Percentiles rank a stretch among this genome's conserved stretches.
These are phyloP conservation scores for Argyrosomus japonicus DNA, from an alignment of 2,113 vertebrate species.

Conservation along the genomic window DNA sequence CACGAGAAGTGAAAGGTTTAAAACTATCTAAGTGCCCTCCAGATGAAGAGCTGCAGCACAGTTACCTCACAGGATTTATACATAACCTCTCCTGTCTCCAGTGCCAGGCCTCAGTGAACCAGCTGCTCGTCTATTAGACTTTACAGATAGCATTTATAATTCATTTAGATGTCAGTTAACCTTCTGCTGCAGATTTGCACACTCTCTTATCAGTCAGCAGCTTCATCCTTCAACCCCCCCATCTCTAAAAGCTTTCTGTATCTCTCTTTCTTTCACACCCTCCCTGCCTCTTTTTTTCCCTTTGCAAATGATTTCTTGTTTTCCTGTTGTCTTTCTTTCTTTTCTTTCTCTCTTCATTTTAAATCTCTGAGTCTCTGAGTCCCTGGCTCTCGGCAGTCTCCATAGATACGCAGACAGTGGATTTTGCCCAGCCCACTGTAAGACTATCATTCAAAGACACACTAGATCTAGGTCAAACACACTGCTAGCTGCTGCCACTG, in stretches of 20 bases:
- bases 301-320: neutral
- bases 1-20: neutral
- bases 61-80: conserved; percentile 24
- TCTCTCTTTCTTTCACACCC: neutral
- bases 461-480: conserved; percentile 29
- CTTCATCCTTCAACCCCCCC: conserved; percentile 31
- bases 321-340: neutral
- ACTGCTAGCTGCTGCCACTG: conserved; percentile 6
- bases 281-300: neutral
- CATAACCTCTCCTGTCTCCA: conserved; percentile 24
- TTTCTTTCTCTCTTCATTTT: neutral
- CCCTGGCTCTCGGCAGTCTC: neutral
- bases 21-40: neutral
- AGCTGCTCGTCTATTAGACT: conserved; percentile 47
- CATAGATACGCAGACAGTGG: neutral
- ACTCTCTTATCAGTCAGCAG: conserved; percentile 43
- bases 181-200: conserved; percentile 41
- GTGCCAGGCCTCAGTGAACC: conserved; percentile 30
- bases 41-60: neutral
- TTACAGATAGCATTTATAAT: conserved; percentile 67
- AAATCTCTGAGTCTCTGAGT: conserved; percentile 8
- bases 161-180: conserved; percentile 59
- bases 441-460: conserved; percentile 29
- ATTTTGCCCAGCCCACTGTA: conserved; percentile 20
- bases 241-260: conserved; percentile 17